phyloP scores from a whole-genome alignment of 2,113 vertebrate species.

The Mustela nigripes region DNA sequence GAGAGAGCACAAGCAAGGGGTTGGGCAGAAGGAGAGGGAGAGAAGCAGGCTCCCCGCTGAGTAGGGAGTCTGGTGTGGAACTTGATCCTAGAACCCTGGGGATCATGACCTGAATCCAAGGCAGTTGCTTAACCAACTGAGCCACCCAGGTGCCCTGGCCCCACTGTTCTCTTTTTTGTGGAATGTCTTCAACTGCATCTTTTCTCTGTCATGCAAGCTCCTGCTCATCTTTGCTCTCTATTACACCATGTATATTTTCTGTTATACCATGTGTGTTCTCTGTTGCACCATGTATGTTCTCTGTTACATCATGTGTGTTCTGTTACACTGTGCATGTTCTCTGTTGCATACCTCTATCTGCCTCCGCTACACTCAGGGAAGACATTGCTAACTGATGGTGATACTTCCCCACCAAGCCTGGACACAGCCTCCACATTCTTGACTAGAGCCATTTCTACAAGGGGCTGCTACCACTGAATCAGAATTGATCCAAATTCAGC shows the following conservation, averaged over 20 bases:
- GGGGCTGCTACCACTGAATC: not conserved
- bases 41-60: no score
- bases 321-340: no score
- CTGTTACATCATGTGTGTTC: no score
- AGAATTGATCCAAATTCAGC: not conserved
- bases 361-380: not conserved
- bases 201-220: not conserved
- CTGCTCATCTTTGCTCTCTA: not conserved
- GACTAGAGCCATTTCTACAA: not conserved
- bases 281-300: no score
- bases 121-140: no score
- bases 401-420: not conserved
- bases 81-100: no score
- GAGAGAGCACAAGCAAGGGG: no score
- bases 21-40: no score
- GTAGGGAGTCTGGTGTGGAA: no score
- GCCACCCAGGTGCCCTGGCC: not conserved
- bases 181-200: not conserved
- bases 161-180: not conserved
- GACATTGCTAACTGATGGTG: not conserved
- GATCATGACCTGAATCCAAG: no score
- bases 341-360: not conserved
- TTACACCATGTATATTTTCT: not conserved
- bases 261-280: not conserved
- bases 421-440: not conserved